phyloP scores from a whole-genome alignment of 2,797 vertebrate genomes.

The Mormyrus proboscirostris region DNA sequence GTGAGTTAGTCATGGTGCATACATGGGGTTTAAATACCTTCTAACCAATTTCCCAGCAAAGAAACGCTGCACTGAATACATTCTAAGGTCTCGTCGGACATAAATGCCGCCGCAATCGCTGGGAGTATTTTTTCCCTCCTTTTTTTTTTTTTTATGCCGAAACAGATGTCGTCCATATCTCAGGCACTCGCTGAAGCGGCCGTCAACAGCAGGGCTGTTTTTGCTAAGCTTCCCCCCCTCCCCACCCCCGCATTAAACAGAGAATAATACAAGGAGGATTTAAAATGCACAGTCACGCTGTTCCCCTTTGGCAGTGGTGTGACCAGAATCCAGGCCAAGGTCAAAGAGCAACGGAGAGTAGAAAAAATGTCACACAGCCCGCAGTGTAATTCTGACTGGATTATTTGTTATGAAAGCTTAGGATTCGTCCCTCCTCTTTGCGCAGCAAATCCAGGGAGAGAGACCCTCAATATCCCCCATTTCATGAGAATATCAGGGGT shows the following conservation, averaged over 20 bases:
- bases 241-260: background rate
- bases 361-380: background rate
- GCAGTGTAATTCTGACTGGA: background rate
- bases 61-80: background rate
- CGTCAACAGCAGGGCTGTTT: no score
- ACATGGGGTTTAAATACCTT: conserved; percentile 12
- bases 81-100: background rate
- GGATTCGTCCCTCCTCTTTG: background rate
- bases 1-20: background rate
- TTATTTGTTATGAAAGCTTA: background rate
- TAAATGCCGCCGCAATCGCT: background rate
- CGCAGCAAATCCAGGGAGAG: background rate
- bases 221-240: background rate
- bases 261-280: background rate
- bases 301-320: background rate
- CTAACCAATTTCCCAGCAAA: conserved; percentile 17
- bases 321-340: conserved; percentile 15
- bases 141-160: background rate
- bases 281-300: background rate
- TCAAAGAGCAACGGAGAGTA: background rate
- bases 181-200: background rate
- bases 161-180: background rate
- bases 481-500: background rate
- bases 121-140: background rate
- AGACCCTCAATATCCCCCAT: background rate